Percentiles rank a stretch among this genome's conserved stretches.
Evolutionary conservation across 2,797 vertebrate species (phyloP).

Genomic region (Protosalanx chinensis): DNA sequence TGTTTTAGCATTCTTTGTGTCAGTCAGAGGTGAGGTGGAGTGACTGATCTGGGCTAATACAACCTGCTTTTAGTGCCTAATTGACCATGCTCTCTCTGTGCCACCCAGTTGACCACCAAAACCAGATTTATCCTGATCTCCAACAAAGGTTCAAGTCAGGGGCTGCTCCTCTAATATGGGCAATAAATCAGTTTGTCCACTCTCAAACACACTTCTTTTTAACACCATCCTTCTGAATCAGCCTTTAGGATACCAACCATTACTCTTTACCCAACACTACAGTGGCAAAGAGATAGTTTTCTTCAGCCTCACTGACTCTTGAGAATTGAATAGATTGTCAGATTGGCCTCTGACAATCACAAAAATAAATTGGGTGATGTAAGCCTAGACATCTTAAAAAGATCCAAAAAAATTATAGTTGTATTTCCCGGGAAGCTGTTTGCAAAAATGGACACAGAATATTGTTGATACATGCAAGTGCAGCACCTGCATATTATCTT

Average conservation of each 20-base stretch:
- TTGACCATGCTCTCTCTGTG: slow-evolving; percentile 54
- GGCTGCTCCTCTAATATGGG: slow-evolving; percentile 55
- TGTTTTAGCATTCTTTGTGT: slow-evolving; percentile 8
- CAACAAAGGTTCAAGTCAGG: slow-evolving; percentile 54
- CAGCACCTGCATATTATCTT: not conserved
- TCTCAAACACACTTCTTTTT: slow-evolving; percentile 46
- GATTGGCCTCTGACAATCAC: not conserved
- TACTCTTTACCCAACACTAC: slow-evolving; percentile 29
- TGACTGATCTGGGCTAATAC: slow-evolving; percentile 35
- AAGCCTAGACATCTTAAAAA: not conserved
- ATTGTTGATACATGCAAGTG: not conserved
- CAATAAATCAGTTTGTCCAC: slow-evolving; percentile 63
- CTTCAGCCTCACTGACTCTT: not conserved
- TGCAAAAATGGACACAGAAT: not conserved
- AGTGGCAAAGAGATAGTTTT: slow-evolving; percentile 6
- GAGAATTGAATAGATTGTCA: too few relatives aligned
- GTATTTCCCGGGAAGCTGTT: not conserved
- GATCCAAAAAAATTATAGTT: not conserved
- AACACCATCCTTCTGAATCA: slow-evolving; percentile 38
- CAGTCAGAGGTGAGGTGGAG: slow-evolving; percentile 19
- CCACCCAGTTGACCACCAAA: slow-evolving; percentile 43
- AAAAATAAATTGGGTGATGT: not conserved
- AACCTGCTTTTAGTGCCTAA: slow-evolving; percentile 56
- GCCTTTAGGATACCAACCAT: slow-evolving; percentile 28
- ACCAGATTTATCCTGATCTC: slow-evolving; percentile 57